Evolutionary conservation across 64 coral and sea anemone species (phyloP).

Genomic region (Montipora capricornis): DNA sequence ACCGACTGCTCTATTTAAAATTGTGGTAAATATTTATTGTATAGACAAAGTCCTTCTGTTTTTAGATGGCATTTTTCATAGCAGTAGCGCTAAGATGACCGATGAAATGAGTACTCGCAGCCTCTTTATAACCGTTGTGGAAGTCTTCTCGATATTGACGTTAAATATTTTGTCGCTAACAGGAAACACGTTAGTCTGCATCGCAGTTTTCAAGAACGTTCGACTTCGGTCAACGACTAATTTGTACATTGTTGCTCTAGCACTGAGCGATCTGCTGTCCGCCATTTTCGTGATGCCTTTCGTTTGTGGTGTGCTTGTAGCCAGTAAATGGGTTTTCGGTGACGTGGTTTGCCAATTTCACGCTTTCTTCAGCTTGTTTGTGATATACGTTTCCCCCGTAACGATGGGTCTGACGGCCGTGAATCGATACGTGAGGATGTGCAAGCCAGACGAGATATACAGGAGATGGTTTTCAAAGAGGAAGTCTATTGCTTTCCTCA

Average conservation of each 20-base stretch:
- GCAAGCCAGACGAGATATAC: not conserved
- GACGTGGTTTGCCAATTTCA: not conserved
- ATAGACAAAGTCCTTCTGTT: no score
- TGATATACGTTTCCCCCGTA: not conserved
- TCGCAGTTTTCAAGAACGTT: not conserved
- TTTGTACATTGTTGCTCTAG: constrained; percentile 3
- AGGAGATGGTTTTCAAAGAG: not conserved
- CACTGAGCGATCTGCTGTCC: not conserved
- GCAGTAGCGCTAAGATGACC: not conserved
- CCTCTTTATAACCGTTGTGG: not conserved
- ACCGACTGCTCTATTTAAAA: no score
- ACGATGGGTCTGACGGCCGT: not conserved
- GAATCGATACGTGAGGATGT: not conserved
- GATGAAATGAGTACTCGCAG: not conserved
- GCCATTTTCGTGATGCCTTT: not conserved
- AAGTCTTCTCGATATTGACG: not conserved
- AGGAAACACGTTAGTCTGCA: constrained; percentile 11
- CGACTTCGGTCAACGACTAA: not conserved
- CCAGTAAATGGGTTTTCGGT: not conserved
- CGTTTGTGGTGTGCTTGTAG: not conserved
- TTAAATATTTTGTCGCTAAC: not conserved
- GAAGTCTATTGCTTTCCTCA: not conserved
- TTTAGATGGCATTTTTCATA: not conserved
- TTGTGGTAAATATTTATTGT: no score
- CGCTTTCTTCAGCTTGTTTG: not conserved